Evolutionary conservation across 1,140 invertebrate species (phyloP), one percentile per base, ranked within the genome.

Genomic region (Zaprionus africanus): DNA sequence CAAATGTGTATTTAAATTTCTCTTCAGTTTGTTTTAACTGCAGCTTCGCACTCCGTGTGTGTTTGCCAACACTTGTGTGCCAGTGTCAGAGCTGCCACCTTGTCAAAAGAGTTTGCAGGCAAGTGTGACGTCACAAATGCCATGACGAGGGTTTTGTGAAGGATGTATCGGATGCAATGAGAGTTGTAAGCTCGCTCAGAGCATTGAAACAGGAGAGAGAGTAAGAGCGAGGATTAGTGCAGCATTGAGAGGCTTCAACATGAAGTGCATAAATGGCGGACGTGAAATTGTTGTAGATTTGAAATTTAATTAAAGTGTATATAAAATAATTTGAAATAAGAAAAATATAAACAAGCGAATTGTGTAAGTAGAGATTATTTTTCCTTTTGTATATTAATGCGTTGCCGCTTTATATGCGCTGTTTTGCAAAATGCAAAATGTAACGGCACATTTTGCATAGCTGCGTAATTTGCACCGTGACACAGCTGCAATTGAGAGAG

Each of bases 401-500:
- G n/a, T n/a, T 7, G 7, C 7, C 41, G 41, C n/a, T 17, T 46
- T 46, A 2, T 17, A 17, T 17, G n/a, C 17, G 1, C n/a, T 9
- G 41, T 46, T 46, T 46, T 17, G 6, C 17, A 46, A n/a, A 17
- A 46, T 15, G 41, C 7, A 19, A 46, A 46, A 46, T 4, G n/a
- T 11, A 51, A 24, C 46, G 46, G 46, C 11, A 13, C 46, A 13
- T 46, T 17, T 17, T 7, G 19, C 19, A 24, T 51, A 12, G 4
- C 46, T 46, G 41, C 41, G 41, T n/a, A n/a, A 9, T 46, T 46
- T 46, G 41, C 13, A 15, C 5, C 53, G 56, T 58, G n/a, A 22
- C 36, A 22, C 19, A 24, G 36, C 2, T 60, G 22, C n/a, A 34
- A 17, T 58, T 34, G 49, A 63, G n/a, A 63, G 34, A 53, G 6